Conservation (phyloP, 2,888 invertebrate genomes). For the Oasisia sp. region DNA sequence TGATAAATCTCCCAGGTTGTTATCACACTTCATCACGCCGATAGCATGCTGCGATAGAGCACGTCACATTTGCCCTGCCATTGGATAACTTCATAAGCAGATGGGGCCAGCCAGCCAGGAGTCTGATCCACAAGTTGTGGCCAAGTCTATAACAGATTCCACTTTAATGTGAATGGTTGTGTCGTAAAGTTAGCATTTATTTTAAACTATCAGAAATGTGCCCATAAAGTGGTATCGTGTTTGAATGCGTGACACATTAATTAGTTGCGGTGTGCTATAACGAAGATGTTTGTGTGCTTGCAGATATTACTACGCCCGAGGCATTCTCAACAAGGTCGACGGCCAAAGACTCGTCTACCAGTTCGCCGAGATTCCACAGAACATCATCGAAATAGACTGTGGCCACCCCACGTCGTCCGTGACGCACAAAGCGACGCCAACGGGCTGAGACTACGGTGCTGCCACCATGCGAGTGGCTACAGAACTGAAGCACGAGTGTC, state of each 20-base stretch:
- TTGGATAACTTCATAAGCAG: too few relatives aligned
- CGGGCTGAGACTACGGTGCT: background rate
- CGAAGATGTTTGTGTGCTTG: slow-evolving; percentile 19
- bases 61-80: background rate
- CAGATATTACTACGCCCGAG: slow-evolving; percentile 96
- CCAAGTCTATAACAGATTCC: background rate
- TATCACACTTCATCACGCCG: background rate
- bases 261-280: background rate
- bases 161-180: background rate
- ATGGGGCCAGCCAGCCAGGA: too few relatives aligned
- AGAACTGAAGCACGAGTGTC: background rate
- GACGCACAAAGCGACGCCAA: background rate
- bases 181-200: background rate
- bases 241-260: background rate
- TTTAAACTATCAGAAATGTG: background rate
- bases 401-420: slow-evolving; percentile 18
- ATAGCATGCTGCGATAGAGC: background rate
- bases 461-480: background rate
- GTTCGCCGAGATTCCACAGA: slow-evolving; percentile 99
- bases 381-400: slow-evolving; percentile 71
- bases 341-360: slow-evolving; percentile 99
- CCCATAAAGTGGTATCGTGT: background rate
- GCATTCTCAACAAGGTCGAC: slow-evolving; percentile 98
- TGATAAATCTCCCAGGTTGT: background rate
- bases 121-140: background rate